phyloP scores from a whole-genome alignment of 2,888 invertebrate species.

The Drosophila mayaguana region DNA sequence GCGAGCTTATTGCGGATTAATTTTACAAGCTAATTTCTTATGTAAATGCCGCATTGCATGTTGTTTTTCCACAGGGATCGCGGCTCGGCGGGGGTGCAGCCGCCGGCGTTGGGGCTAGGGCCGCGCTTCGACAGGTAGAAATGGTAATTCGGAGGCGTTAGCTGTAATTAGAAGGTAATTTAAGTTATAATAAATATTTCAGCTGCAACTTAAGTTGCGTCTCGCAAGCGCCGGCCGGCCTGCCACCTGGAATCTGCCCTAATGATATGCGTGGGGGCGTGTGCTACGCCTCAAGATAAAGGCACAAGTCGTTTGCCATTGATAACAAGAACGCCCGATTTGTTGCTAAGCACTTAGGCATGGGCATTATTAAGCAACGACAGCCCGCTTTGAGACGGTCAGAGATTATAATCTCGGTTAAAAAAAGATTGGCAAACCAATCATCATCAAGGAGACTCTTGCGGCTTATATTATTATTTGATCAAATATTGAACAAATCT shows the following conservation, averaged over 20 bases:
- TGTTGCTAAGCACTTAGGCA: conserved; percentile 10
- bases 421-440: background rate
- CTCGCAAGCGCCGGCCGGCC: conserved; percentile 1
- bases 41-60: conserved; percentile 78
- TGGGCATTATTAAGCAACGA: background rate
- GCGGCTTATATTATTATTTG: background rate
- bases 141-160: conserved; percentile 76
- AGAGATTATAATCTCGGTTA: background rate
- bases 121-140: conserved; percentile 57
- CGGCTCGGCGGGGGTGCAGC: conserved; percentile 8
- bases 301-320: conserved; percentile 4
- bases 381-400: background rate
- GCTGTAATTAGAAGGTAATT: conserved; percentile 83
- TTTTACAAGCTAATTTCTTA: conserved; percentile 84
- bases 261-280: conserved; percentile 30
- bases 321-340: conserved; percentile 23
- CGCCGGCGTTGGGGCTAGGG: background rate
- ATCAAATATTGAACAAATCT: background rate
- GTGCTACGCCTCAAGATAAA: conserved; percentile 6
- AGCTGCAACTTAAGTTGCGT: conserved; percentile 56
- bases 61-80: conserved; percentile 51
- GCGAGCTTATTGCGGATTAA: conserved; percentile 83
- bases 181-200: conserved; percentile 80
- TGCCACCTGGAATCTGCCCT: conserved; percentile 1
- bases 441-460: background rate